Percentiles rank a stretch among this genome's conserved stretches.
phyloP scores from a whole-genome alignment of 2,888 invertebrate genomes.

The Mylabris sibirica region DNA sequence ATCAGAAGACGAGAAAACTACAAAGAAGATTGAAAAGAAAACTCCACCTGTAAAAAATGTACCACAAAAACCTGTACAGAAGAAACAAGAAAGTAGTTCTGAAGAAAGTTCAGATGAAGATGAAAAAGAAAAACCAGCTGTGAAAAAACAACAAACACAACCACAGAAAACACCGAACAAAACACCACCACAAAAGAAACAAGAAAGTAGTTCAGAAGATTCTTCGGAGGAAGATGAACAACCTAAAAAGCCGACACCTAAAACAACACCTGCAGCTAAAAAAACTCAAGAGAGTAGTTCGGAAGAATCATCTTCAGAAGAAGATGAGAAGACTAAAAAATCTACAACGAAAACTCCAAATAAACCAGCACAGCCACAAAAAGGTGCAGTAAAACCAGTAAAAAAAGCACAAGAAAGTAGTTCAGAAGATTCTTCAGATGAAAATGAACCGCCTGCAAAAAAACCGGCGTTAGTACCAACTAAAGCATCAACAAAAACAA shows the following conservation, averaged over 20 bases:
- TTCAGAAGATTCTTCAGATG: slow-evolving; percentile 46
- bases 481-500: slow-evolving; percentile 27
- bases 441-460: slow-evolving; percentile 45
- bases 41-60: slow-evolving; percentile 30
- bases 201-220: slow-evolving; percentile 60
- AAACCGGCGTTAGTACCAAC: slow-evolving; percentile 25
- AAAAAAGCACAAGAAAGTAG: slow-evolving; percentile 39
- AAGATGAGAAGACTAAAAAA: slow-evolving; percentile 54
- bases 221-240: slow-evolving; percentile 60
- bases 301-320: slow-evolving; percentile 56
- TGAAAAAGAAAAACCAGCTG: slow-evolving; percentile 30
- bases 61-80: slow-evolving; percentile 40
- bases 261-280: slow-evolving; percentile 18
- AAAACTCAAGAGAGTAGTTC: slow-evolving; percentile 57
- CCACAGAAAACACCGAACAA: slow-evolving; percentile 28
- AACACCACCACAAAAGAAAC: slow-evolving; percentile 40
- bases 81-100: slow-evolving; percentile 41
- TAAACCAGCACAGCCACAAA: slow-evolving; percentile 25
- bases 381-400: slow-evolving; percentile 18
- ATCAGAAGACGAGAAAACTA: slow-evolving; percentile 43
- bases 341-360: slow-evolving; percentile 14
- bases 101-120: slow-evolving; percentile 38
- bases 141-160: slow-evolving; percentile 24
- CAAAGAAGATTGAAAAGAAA: slow-evolving; percentile 36
- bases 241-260: slow-evolving; percentile 28